Evolutionary conservation across 53 echinoderm and acorn worm species (phyloP).

Genomic region (Crossaster papposus): DNA sequence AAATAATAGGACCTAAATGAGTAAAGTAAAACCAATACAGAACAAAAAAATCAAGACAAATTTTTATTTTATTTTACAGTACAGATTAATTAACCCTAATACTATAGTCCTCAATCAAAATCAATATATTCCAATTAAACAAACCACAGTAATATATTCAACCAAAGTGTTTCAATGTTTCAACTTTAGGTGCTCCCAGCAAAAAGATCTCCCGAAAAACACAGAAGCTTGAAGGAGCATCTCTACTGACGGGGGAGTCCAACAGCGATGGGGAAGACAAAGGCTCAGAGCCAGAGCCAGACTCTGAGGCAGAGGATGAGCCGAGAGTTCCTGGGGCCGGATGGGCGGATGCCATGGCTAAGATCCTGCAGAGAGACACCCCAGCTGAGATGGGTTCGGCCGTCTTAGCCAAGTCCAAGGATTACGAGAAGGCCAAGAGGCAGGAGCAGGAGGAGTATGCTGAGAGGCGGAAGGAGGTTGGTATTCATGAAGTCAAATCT

Average conservation of each 20-base stretch:
- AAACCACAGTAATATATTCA: no score
- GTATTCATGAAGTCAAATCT: background rate
- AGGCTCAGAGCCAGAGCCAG: slow-evolving; percentile 40
- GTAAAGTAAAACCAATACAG: no score
- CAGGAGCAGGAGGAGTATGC: slow-evolving; percentile 71
- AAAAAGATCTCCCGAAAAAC: slow-evolving; percentile 23
- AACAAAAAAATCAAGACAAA: no score
- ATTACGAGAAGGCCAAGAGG: slow-evolving; percentile 81
- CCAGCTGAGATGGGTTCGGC: slow-evolving; percentile 53
- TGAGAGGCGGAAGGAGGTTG: slow-evolving; percentile 74
- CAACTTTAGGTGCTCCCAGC: background rate
- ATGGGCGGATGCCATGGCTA: slow-evolving; percentile 98
- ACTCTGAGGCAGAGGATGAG: slow-evolving; percentile 36
- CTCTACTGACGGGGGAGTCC: background rate
- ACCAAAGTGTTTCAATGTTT: background rate
- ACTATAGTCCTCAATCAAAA: no score
- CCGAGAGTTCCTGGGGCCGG: slow-evolving; percentile 70
- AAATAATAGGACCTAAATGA: no score
- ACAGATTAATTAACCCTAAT: no score
- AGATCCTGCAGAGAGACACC: slow-evolving; percentile 75
- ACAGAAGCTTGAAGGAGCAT: background rate
- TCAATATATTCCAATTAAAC: no score
- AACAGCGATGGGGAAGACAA: slow-evolving; percentile 60
- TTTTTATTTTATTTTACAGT: no score
- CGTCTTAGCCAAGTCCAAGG: slow-evolving; percentile 79